Evolutionary conservation across 2,888 invertebrate genomes (phyloP).

Genomic region (Malthinus seriepunctatus): DNA sequence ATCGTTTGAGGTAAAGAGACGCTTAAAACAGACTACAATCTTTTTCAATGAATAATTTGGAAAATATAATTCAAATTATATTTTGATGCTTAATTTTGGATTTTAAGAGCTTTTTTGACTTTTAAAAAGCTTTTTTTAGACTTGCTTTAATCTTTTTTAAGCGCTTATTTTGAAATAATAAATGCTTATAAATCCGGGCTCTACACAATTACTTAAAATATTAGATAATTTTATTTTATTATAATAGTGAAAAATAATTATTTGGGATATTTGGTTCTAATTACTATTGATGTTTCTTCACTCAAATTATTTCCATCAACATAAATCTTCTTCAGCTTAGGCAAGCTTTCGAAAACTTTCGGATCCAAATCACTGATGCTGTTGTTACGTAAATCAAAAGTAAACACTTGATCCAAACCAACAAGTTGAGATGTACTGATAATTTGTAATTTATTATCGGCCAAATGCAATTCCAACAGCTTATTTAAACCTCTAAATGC

Average conservation of each 20-base stretch:
- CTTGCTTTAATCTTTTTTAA: too few relatives aligned
- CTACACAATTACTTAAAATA: background rate
- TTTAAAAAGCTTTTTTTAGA: too few relatives aligned
- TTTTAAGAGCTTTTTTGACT: too few relatives aligned
- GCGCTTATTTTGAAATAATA: too few relatives aligned
- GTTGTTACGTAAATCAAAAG: background rate
- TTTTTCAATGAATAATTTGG: too few relatives aligned
- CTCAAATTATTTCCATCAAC: conserved; percentile 6
- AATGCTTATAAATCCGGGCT: background rate
- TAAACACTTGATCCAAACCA: background rate
- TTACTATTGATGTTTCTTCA: background rate
- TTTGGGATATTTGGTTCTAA: too few relatives aligned
- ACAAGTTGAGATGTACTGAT: background rate
- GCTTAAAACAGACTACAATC: too few relatives aligned
- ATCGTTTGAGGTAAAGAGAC: too few relatives aligned
- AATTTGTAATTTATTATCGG: background rate
- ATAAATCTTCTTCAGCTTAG: background rate
- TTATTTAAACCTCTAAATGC: background rate
- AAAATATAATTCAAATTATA: too few relatives aligned
- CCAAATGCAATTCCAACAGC: background rate
- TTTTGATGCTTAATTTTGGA: too few relatives aligned
- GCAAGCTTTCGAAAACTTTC: background rate
- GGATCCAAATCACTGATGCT: background rate
- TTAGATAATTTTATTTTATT: too few relatives aligned
- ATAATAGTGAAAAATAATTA: too few relatives aligned